Evolutionary conservation across 2,888 invertebrate species (phyloP).

Genomic region (Chrysolina oricalcia): DNA sequence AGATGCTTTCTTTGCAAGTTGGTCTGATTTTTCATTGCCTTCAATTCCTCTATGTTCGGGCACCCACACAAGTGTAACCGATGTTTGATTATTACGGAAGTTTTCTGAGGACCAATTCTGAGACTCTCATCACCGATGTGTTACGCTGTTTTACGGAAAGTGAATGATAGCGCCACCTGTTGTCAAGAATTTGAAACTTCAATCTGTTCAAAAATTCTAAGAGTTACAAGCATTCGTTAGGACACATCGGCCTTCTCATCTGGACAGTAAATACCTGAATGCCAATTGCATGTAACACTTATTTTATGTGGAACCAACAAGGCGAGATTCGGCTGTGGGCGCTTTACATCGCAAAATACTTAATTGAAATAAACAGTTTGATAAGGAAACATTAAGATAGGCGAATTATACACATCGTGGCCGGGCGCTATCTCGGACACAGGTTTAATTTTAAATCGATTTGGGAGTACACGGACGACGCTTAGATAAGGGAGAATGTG

Average conservation of each 20-base stretch:
- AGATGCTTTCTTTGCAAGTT: no score
- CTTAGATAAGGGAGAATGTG: conserved; percentile 66
- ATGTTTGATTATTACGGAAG: no score
- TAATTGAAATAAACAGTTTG: conserved; percentile 68
- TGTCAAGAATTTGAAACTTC: no score
- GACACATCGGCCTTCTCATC: not conserved
- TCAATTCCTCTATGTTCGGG: no score
- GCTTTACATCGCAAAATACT: conserved; percentile 70
- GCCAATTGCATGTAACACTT: conserved; percentile 63
- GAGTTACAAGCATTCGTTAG: not conserved
- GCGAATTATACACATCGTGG: conserved; percentile 64
- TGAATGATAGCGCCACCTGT: no score
- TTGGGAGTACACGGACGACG: conserved; percentile 68
- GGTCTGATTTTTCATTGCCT: no score
- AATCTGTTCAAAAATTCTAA: no score
- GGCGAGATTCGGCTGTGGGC: conserved; percentile 57
- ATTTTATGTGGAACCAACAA: conserved; percentile 56
- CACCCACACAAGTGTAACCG: no score
- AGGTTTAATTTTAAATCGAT: conserved; percentile 72
- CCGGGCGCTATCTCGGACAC: conserved; percentile 68
- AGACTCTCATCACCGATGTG: no score
- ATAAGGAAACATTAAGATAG: conserved; percentile 70
- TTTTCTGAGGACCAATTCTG: no score
- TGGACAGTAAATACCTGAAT: conserved; percentile 59
- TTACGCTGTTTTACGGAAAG: no score